Evolutionary conservation across 2,888 invertebrate genomes (phyloP).

Genomic region (Melikaiella ostensackeni): DNA sequence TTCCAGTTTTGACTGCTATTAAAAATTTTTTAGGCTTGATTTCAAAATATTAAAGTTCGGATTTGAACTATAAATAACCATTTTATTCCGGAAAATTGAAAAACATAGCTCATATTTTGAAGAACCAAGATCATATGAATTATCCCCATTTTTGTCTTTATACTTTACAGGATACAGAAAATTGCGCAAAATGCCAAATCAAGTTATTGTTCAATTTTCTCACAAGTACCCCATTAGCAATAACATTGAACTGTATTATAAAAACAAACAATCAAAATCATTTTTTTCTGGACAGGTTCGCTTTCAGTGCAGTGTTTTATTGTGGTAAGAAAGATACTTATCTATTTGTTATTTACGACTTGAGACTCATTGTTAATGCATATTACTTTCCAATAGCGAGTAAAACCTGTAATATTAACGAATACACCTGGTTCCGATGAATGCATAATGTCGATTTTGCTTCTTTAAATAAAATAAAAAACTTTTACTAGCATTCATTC

Average conservation of each 20-base stretch:
- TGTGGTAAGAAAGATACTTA: background rate
- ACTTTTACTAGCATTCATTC: too few species aligned
- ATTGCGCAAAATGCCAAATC: background rate
- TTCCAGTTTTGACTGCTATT: too few species aligned
- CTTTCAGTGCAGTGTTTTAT: background rate
- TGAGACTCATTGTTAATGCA: background rate
- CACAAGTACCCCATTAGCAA: background rate
- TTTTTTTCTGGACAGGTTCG: background rate
- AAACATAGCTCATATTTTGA: too few species aligned
- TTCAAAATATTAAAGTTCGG: too few species aligned
- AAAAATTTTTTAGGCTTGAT: too few species aligned
- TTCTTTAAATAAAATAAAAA: too few species aligned
- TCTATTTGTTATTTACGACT: background rate
- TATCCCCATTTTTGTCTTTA: background rate
- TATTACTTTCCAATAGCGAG: slow-evolving; percentile 5
- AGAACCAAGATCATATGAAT: background rate
- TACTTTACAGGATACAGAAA: background rate
- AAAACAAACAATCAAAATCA: background rate
- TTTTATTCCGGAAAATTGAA: too few species aligned
- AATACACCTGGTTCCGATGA: background rate
- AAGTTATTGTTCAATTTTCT: background rate
- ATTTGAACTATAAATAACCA: too few species aligned
- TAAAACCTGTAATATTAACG: background rate
- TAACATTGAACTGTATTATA: background rate
- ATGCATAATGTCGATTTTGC: background rate